Conservation (phyloP, 2,113 vertebrate genomes). For the Morone saxatilis region DNA sequence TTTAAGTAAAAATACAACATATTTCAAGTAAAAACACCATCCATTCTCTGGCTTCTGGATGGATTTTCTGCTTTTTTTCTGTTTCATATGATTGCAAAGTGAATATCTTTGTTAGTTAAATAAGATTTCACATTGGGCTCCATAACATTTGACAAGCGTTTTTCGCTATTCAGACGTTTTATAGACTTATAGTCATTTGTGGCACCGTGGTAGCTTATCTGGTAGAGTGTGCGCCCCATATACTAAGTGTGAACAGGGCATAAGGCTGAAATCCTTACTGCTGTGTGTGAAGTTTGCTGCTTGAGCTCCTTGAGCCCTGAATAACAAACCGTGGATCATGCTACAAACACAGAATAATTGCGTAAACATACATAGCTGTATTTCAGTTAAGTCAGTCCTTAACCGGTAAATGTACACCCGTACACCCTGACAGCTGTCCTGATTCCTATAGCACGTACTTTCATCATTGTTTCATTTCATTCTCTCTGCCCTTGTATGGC, state of each 20-base stretch:
- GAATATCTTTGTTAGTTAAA: conserved; percentile 3
- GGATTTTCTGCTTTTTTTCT: conserved; percentile 1
- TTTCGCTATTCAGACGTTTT: background rate
- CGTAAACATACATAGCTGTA: background rate
- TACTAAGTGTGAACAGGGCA: no score
- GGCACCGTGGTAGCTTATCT: no score
- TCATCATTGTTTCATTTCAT: conserved; percentile 70
- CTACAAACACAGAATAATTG: conserved; percentile 8
- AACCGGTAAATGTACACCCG: conserved; percentile 33
- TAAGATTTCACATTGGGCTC: background rate
- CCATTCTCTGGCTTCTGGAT: background rate
- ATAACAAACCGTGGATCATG: conserved; percentile 29
- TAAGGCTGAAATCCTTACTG: no score
- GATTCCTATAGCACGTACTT: conserved; percentile 57
- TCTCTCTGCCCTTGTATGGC: conserved; percentile 42
- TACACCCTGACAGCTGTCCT: conserved; percentile 66
- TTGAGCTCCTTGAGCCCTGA: conserved; percentile 32
- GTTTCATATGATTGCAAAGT: background rate
- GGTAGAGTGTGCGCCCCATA: no score
- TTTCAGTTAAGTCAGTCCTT: conserved; percentile 39
- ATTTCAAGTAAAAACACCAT: background rate
- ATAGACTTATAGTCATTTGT: background rate
- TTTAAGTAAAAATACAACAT: no score
- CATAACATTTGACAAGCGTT: no score
- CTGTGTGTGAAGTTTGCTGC: background rate